Conservation (phyloP, 2,797 vertebrate species). For the Muraenolepis orangiensis region DNA sequence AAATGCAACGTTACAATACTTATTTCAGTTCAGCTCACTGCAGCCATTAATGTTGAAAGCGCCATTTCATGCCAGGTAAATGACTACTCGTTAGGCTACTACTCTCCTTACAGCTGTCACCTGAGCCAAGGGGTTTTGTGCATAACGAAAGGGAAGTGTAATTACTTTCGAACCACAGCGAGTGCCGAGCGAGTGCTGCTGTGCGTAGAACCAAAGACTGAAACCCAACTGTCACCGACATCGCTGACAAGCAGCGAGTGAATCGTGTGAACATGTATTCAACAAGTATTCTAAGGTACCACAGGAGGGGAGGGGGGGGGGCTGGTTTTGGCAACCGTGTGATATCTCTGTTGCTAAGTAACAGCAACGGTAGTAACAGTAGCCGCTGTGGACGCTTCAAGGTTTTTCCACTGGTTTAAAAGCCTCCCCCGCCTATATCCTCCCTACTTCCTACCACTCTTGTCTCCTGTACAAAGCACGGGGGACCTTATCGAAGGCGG, state of each 20-base stretch:
- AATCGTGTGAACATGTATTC: neutral
- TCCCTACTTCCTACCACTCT: neutral
- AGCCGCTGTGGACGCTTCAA: neutral
- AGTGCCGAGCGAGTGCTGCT: neutral
- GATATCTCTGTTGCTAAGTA: slow-evolving; percentile 1
- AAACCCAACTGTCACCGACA: neutral
- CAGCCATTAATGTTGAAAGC: neutral
- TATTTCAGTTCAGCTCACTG: neutral
- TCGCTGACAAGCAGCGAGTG: neutral
- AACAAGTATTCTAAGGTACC: too few relatives aligned
- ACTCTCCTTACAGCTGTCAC: neutral
- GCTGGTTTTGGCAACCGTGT: too few relatives aligned
- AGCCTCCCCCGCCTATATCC: neutral
- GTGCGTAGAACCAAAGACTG: neutral
- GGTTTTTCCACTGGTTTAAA: neutral
- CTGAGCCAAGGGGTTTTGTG: neutral
- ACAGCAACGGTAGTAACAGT: neutral
- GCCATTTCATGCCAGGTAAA: neutral
- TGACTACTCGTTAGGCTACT: neutral
- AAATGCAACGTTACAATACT: neutral
- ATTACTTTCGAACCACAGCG: neutral
- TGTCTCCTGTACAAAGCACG: neutral
- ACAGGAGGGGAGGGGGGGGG: too few relatives aligned
- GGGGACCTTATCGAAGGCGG: neutral
- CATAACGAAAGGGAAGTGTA: neutral